Evolutionary conservation across 2,888 invertebrate genomes (phyloP).

Genomic region (Lasioglossum marginatum): DNA sequence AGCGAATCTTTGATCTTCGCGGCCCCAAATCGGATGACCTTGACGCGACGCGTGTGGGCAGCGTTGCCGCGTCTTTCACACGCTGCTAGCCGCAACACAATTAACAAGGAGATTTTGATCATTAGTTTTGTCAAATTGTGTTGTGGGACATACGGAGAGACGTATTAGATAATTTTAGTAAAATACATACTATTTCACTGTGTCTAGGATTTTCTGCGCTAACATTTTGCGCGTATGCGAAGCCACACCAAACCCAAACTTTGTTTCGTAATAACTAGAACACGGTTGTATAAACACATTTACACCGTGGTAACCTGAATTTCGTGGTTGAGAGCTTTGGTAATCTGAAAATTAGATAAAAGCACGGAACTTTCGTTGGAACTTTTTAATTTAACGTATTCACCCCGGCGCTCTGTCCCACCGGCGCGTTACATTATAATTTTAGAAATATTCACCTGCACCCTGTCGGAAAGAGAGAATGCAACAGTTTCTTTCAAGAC

Average conservation of each 20-base stretch:
- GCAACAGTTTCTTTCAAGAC: neutral
- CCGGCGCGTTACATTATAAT: neutral
- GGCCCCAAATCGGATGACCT: neutral
- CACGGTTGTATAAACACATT: slow-evolving; percentile 7
- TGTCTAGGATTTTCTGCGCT: neutral
- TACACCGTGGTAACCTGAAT: neutral
- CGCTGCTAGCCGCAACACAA: neutral
- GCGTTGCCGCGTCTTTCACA: neutral
- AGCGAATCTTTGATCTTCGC: neutral
- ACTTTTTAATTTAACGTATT: neutral
- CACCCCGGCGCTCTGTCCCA: neutral
- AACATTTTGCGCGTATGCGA: neutral
- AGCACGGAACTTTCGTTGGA: neutral
- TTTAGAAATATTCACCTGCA: neutral
- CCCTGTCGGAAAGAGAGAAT: neutral
- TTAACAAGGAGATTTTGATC: neutral
- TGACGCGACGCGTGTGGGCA: neutral
- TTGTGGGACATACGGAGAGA: neutral
- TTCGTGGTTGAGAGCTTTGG: neutral
- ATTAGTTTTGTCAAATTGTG: neutral
- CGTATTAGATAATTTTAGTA: neutral
- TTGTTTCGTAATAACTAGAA: slow-evolving; percentile 6
- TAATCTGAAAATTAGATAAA: neutral
- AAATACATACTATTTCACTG: too few relatives aligned
- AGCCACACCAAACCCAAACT: neutral